A percentile compares a stretch with the other conserved stretches of the same genome.
Evolutionary conservation across 2,113 vertebrate genomes (phyloP).

Genomic region (Cynoglossus semilaevis): DNA sequence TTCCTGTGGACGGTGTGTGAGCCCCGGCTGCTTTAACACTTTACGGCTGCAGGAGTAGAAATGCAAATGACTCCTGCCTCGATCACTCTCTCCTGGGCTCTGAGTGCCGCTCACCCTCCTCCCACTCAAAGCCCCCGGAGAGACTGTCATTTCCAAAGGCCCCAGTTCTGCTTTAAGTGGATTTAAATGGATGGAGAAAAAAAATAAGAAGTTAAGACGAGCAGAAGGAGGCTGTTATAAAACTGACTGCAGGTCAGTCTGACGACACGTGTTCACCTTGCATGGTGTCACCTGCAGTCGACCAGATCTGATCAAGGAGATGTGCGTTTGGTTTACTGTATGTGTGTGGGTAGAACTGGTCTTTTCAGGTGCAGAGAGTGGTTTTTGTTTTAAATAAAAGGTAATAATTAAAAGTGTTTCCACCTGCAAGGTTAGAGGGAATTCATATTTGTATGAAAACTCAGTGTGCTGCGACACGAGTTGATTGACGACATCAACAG

Average conservation of each 20-base stretch:
- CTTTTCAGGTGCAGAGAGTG: background rate
- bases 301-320: conserved; percentile 16
- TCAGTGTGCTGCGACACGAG: conserved; percentile 27
- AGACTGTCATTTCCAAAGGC: conserved; percentile 12
- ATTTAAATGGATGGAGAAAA: conserved; percentile 45
- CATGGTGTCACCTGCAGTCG: conserved; percentile 39
- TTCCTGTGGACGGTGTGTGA: background rate
- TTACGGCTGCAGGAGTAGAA: conserved; percentile 20
- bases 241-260: conserved; percentile 39
- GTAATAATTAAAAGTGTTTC: conserved; percentile 38
- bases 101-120: conserved; percentile 13
- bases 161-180: conserved; percentile 41
- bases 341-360: background rate
- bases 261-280: conserved; percentile 52
- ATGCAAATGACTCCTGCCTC: conserved; percentile 32
- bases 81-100: conserved; percentile 20
- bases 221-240: conserved; percentile 46
- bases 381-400: background rate
- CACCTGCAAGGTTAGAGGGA: conserved; percentile 7
- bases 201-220: conserved; percentile 45
- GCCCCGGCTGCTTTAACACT: too few relatives aligned
- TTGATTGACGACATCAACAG: background rate
- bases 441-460: conserved; percentile 43
- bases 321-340: background rate
- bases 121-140: conserved; percentile 3